Base-by-base conservation (phyloP, 2,797 vertebrate genomes). In the Anguilla megastoma region DNA sequence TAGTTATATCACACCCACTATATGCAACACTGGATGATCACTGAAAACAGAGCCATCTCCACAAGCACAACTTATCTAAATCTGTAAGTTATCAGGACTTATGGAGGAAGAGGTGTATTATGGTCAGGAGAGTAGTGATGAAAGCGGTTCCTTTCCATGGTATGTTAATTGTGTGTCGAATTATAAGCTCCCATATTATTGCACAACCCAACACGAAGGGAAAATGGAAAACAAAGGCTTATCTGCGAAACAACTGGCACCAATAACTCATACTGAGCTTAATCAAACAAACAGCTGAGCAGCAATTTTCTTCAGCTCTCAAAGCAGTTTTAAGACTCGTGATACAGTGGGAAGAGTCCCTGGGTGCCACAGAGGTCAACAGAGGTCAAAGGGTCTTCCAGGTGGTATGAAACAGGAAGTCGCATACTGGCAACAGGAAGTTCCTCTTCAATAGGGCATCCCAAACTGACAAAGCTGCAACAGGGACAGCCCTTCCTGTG, bases 361-460 rank as follows among this genome's bases (percentile, higher is more conserved):
- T 10, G 79, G 79, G 79, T 50, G 45, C 24, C 45, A 9, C 41
- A 82, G 76, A 63, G 74, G 86, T 63, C 86, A 60, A n/a, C 30
- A 16, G 41, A 54, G 48, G 56, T 50, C 45, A 50, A 74, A 52
- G 41, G 54, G 52, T 82, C 41, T 85, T 90, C 85, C 89, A 86
- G 50, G 48, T 88, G 90, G 83, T 83, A 52, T 41, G 85, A 86
- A 87, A 89, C 86, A 87, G 88, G 84, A 88, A 86, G 88, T 87
- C 84, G 58, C 74, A 87, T 88, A 85, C 91, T 87, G 86, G 50
- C 50, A 74, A 60, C 85, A 90, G 89, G 89, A 89, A 89, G 79
- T 89, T 88, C 89, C 89, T 88, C 18, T 85, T 80, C 88, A 56
- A 50, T 45, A 33, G 88, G 60, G 41, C 24, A 85, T 60, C 80